Percentiles rank a stretch among this genome's conserved stretches.
phyloP scores from a whole-genome alignment of 2,888 invertebrate species.

The Philaethria dido region DNA sequence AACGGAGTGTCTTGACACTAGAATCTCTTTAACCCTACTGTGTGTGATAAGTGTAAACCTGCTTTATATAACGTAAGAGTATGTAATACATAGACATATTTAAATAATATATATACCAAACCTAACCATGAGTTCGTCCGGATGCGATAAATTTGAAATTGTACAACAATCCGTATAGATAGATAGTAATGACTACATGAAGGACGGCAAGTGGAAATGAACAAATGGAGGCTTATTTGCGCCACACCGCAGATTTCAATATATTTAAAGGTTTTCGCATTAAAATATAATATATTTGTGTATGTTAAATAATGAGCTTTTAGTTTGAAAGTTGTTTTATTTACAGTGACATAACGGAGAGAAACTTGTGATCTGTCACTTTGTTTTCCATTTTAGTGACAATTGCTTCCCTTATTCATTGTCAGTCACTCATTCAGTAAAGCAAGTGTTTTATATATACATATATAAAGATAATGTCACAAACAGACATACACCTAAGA shows the following conservation, averaged over 20 bases:
- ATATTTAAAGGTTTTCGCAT: slow-evolving; percentile 14
- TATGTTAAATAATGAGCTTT: background rate
- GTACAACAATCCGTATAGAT: slow-evolving; percentile 24
- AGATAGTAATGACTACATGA: slow-evolving; percentile 21
- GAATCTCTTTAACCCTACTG: too few relatives aligned
- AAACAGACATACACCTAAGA: too few relatives aligned
- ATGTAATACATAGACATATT: background rate
- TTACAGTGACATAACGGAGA: too few relatives aligned
- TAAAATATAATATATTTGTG: slow-evolving; percentile 15
- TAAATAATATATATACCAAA: background rate
- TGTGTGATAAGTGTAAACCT: too few relatives aligned
- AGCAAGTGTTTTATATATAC: too few relatives aligned
- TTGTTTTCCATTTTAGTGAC: too few relatives aligned
- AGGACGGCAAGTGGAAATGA: slow-evolving; percentile 28
- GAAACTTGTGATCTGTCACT: too few relatives aligned
- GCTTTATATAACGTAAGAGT: background rate
- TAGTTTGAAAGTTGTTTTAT: background rate
- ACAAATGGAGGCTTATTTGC: slow-evolving; percentile 10
- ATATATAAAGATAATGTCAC: too few relatives aligned
- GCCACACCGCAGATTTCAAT: background rate
- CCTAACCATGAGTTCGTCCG: slow-evolving; percentile 8
- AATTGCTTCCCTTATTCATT: too few relatives aligned
- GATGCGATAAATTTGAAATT: slow-evolving; percentile 31
- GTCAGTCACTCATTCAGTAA: too few relatives aligned
- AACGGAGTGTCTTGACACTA: too few relatives aligned